phyloP scores from a whole-genome alignment of 1,140 invertebrate species.

The Bombus sylvicola region DNA sequence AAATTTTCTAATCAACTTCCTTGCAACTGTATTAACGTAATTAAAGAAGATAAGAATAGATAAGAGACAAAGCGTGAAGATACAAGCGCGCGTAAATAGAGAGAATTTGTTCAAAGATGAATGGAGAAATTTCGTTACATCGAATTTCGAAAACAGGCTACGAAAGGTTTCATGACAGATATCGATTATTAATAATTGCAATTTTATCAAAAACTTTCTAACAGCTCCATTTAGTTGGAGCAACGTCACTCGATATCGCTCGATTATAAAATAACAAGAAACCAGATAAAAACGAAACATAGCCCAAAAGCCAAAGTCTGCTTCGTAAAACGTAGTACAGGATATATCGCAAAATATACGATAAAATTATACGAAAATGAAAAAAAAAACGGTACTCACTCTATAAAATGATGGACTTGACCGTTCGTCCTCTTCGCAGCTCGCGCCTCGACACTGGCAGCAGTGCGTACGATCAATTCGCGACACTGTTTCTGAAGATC shows the following conservation, averaged over 20 bases:
- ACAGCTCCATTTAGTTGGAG: background rate
- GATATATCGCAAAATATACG: background rate
- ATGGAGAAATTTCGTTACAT: no score
- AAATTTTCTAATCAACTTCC: background rate
- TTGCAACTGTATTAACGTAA: no score
- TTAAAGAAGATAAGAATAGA: no score
- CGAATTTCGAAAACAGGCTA: no score
- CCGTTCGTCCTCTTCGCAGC: conserved; percentile 48
- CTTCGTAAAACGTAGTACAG: background rate
- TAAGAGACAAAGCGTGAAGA: no score
- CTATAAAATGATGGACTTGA: conserved; percentile 46
- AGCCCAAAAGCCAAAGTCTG: no score
- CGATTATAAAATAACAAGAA: background rate
- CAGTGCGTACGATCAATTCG: conserved; percentile 87
- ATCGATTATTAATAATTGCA: no score
- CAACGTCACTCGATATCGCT: background rate
- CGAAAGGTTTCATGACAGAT: no score
- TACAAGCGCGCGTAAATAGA: no score
- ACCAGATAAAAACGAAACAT: no score
- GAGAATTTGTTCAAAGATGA: no score
- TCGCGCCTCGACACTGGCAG: conserved; percentile 81
- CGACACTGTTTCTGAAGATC: conserved; percentile 90
- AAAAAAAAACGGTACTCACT: conserved; percentile 44
- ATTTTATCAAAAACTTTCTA: no score
- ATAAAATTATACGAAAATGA: background rate